Percentiles rank a stretch among this genome's conserved stretches.
Evolutionary conservation across 2,888 invertebrate species (phyloP).

Genomic region (Hypercompe scribonia): DNA sequence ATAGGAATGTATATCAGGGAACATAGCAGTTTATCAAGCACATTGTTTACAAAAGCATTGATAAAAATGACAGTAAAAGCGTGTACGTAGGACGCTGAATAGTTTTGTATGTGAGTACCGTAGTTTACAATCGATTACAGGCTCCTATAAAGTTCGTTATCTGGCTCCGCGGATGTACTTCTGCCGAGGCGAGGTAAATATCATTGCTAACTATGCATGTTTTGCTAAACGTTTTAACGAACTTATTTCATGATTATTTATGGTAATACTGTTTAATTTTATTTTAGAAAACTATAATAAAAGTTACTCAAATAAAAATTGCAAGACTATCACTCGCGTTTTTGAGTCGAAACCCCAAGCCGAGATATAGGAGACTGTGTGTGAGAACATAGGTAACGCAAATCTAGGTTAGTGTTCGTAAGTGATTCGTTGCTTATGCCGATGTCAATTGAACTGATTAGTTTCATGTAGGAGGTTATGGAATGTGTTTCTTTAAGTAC

Average conservation of each 20-base stretch:
- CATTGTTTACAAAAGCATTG: slow-evolving; percentile 75
- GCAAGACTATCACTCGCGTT: not conserved
- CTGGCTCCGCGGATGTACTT: too few species aligned
- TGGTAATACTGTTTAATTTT: too few species aligned
- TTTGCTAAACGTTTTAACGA: too few species aligned
- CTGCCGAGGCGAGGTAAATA: not conserved
- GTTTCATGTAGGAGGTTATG: too few species aligned
- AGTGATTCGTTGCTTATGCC: too few species aligned
- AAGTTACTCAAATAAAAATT: too few species aligned
- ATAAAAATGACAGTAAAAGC: slow-evolving; percentile 75
- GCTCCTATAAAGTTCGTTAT: slow-evolving; percentile 33
- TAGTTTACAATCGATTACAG: slow-evolving; percentile 46
- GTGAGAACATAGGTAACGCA: too few species aligned
- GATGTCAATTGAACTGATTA: too few species aligned
- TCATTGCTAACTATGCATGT: not conserved
- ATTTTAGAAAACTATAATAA: too few species aligned
- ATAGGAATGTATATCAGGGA: slow-evolving; percentile 61
- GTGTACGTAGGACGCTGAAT: slow-evolving; percentile 61
- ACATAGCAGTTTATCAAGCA: slow-evolving; percentile 68
- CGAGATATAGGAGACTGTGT: too few species aligned
- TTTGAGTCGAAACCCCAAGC: not conserved
- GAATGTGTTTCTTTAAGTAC: too few species aligned
- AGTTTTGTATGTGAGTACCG: slow-evolving; percentile 51
- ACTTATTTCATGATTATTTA: not conserved
- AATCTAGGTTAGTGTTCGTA: too few species aligned